These are phyloP conservation scores for Mimumesa dahlbomi DNA, from an alignment of 2,888 invertebrate species.

Conservation along the genomic window DNA sequence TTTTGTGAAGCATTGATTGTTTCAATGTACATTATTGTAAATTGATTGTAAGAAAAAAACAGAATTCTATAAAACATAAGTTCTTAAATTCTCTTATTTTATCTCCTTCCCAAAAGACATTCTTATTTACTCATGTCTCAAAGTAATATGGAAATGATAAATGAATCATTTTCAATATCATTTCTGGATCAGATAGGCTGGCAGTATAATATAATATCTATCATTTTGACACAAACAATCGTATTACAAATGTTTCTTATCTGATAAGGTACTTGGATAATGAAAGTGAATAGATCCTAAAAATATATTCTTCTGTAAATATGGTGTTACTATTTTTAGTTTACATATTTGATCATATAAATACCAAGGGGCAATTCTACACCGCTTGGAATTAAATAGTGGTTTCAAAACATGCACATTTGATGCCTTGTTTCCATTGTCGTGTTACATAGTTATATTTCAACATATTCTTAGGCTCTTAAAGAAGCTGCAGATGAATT, in stretches of 20 bases:
- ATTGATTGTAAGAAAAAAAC: conserved; percentile 5
- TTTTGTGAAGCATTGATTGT: conserved; percentile 9
- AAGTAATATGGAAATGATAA: neutral
- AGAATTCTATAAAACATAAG: neutral
- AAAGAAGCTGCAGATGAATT: conserved; percentile 71
- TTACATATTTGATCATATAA: no score
- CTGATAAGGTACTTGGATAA: neutral
- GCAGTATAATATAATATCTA: neutral
- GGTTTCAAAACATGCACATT: no score
- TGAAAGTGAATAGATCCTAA: no score
- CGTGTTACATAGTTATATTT: conserved; percentile 23
- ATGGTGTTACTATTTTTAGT: neutral
- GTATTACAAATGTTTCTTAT: neutral
- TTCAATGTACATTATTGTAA: conserved; percentile 9
- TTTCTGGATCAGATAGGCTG: neutral
- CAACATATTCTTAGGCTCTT: conserved; percentile 64
- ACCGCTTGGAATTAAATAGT: no score
- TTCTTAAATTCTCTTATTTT: conserved; percentile 6
- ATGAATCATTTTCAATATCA: neutral
- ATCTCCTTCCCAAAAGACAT: conserved; percentile 11
- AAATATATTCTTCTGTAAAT: neutral
- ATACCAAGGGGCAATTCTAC: no score
- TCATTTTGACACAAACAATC: neutral
- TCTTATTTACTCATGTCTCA: neutral
- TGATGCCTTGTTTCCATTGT: no score